Evolutionary conservation across 2,888 invertebrate species (phyloP).

Genomic region (Ganaspis brasiliensis): DNA sequence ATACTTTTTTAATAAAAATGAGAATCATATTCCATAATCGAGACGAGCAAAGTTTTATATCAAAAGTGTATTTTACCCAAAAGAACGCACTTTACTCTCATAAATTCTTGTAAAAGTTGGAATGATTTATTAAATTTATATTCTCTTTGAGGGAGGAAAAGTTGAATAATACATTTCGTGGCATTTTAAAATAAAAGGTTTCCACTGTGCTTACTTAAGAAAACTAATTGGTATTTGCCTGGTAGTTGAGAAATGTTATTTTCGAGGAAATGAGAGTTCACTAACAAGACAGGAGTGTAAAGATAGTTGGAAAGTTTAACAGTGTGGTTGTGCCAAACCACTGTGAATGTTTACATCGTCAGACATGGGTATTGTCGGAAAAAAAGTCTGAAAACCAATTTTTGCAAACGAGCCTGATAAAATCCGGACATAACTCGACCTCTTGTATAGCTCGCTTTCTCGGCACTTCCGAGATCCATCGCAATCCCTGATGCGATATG

Average conservation of each 20-base stretch:
- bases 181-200: too few relatives aligned
- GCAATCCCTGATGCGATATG: slow-evolving; percentile 35
- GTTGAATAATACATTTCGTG: too few relatives aligned
- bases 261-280: slow-evolving; percentile 29
- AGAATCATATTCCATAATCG: too few relatives aligned
- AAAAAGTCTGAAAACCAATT: slow-evolving; percentile 60
- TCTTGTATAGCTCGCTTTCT: slow-evolving; percentile 41
- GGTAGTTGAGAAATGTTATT: slow-evolving; percentile 14
- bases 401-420: slow-evolving; percentile 60
- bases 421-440: slow-evolving; percentile 58
- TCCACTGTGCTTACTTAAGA: neutral
- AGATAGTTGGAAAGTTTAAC: slow-evolving; percentile 29
- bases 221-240: slow-evolving; percentile 22
- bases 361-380: slow-evolving; percentile 48
- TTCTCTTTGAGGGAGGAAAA: too few relatives aligned
- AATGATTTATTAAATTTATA: too few relatives aligned
- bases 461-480: slow-evolving; percentile 39
- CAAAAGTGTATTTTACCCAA: too few relatives aligned
- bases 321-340: slow-evolving; percentile 5
- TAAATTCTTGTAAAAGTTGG: too few relatives aligned
- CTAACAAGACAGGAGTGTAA: slow-evolving; percentile 22
- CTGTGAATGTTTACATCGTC: slow-evolving; percentile 32
- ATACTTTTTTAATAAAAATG: too few relatives aligned
- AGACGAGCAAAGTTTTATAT: too few relatives aligned
- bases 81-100: too few relatives aligned